Evolutionary conservation across 1,140 invertebrate species (phyloP).

Genomic region (Melipona quadrifasciata): DNA sequence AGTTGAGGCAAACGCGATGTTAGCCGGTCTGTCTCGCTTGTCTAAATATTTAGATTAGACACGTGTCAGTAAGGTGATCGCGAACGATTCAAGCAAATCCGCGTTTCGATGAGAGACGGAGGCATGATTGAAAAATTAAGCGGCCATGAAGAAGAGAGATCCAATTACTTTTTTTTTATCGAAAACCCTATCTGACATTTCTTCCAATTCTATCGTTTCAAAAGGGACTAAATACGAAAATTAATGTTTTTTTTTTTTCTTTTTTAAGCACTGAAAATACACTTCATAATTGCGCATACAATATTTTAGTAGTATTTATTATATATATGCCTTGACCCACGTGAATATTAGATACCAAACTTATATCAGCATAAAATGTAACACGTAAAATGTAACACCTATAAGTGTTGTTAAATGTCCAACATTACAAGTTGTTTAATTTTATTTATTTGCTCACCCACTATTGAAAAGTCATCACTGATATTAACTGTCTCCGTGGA

Average conservation of each 20-base stretch:
- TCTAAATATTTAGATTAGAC: slow-evolving; percentile 69
- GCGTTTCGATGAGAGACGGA: slow-evolving; percentile 15
- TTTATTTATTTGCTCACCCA: neutral
- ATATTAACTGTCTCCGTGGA: neutral
- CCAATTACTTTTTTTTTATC: neutral
- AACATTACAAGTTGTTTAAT: too few relatives aligned
- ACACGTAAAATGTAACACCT: neutral
- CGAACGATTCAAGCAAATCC: slow-evolving; percentile 67
- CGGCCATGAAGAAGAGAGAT: neutral
- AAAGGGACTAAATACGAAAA: neutral
- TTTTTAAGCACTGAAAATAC: neutral
- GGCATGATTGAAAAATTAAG: slow-evolving; percentile 15
- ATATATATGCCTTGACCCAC: neutral
- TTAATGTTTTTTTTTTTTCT: too few relatives aligned
- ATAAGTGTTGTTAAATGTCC: too few relatives aligned
- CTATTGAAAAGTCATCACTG: neutral
- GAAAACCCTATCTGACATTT: slow-evolving; percentile 56
- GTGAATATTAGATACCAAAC: neutral
- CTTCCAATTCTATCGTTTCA: slow-evolving; percentile 5
- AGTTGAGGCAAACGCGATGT: slow-evolving; percentile 58
- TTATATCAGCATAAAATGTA: neutral
- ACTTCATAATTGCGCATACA: neutral
- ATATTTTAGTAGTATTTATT: neutral
- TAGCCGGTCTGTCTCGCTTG: slow-evolving; percentile 52
- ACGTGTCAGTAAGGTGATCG: slow-evolving; percentile 47